A percentile compares a stretch with the other conserved stretches of the same genome.
Evolutionary conservation across 2,888 invertebrate species (phyloP).

Genomic region (Leptopilina syphax): DNA sequence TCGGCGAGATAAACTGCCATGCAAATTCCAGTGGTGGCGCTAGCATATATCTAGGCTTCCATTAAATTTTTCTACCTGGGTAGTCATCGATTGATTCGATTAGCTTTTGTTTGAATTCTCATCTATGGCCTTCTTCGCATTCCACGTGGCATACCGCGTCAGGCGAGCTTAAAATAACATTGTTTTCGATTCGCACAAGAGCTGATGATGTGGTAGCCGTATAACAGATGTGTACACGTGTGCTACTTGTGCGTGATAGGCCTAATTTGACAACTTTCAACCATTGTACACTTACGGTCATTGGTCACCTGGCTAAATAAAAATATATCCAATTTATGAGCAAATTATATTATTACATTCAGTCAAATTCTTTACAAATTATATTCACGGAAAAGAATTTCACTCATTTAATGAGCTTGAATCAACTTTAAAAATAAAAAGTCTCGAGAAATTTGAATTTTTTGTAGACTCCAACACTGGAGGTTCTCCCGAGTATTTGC

Average conservation of each 20-base stretch:
- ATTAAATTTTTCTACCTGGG: no score
- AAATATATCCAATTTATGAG: slow-evolving; percentile 1
- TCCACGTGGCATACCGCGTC: slow-evolving; percentile 34
- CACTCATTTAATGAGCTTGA: no score
- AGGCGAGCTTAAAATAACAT: slow-evolving; percentile 37
- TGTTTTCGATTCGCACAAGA: slow-evolving; percentile 37
- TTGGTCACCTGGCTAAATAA: slow-evolving; percentile 10
- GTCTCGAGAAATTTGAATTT: no score
- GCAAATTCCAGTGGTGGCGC: no score
- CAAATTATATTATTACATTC: not conserved
- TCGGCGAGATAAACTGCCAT: no score
- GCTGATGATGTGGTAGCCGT: slow-evolving; percentile 30
- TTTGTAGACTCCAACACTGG: no score
- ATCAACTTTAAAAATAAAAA: no score
- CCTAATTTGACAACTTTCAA: slow-evolving; percentile 37
- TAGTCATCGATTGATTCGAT: slow-evolving; percentile 31
- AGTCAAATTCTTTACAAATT: no score
- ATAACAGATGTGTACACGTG: slow-evolving; percentile 36
- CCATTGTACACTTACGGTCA: slow-evolving; percentile 1
- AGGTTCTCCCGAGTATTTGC: no score
- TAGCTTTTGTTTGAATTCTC: slow-evolving; percentile 32
- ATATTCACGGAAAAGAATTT: no score
- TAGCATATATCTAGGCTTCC: no score
- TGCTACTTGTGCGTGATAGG: slow-evolving; percentile 25
- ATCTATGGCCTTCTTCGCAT: slow-evolving; percentile 38